These are phyloP conservation scores for Acrocephalus arundinaceus DNA, from an alignment of 2,113 vertebrate species.

Conservation along the genomic window DNA sequence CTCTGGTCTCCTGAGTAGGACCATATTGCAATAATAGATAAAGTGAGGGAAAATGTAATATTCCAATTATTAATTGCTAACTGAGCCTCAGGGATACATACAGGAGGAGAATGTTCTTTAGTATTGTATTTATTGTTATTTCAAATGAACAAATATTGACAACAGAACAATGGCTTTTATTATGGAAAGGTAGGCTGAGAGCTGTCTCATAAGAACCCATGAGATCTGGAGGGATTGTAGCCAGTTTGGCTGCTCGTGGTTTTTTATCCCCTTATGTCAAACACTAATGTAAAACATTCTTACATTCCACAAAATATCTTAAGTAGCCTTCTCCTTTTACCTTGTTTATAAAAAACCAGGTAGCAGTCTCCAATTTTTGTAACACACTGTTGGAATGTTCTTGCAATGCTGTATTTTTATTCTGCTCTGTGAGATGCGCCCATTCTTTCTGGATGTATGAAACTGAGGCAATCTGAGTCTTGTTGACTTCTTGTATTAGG, in stretches of 20 bases:
- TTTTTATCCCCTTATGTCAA: neutral
- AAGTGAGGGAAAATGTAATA: neutral
- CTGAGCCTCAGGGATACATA: neutral
- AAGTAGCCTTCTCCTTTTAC: neutral
- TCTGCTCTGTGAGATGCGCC: neutral
- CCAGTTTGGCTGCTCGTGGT: neutral
- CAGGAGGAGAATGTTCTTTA: neutral
- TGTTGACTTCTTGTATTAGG: neutral
- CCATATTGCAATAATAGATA: neutral
- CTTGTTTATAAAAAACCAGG: neutral
- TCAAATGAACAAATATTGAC: constrained; percentile 45
- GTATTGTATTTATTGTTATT: constrained; percentile 30
- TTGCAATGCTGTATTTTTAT: neutral
- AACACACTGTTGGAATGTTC: neutral
- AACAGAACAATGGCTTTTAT: constrained; percentile 21
- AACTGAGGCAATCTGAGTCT: neutral
- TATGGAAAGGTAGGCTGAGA: constrained; percentile 9
- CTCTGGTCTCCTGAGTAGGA: neutral
- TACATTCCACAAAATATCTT: neutral
- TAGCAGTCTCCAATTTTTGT: neutral
- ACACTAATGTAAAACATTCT: neutral
- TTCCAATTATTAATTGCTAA: neutral
- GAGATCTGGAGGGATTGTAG: neutral
- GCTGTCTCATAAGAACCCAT: neutral
- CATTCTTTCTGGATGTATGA: neutral